These are phyloP conservation scores for Phaonia tiefii DNA, from an alignment of 2,888 invertebrate genomes.

Conservation along the genomic window DNA sequence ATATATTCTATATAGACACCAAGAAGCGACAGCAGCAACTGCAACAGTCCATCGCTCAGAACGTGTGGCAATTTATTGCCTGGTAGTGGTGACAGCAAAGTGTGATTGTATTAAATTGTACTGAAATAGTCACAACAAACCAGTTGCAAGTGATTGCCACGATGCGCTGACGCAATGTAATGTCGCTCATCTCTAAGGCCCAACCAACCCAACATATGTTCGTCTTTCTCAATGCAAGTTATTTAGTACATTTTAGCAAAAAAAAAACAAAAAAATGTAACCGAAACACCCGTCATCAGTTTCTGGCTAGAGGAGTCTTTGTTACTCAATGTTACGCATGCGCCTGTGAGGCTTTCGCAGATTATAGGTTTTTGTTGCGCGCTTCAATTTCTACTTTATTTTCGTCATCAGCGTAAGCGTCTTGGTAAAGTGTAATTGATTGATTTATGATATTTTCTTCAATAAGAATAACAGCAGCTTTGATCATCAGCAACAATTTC, in stretches of 20 bases:
- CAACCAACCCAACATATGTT: too few relatives aligned
- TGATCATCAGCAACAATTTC: slow-evolving; percentile 8
- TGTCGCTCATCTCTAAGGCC: background rate
- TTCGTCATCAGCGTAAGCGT: background rate
- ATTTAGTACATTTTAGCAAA: too few relatives aligned
- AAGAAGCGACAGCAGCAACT: too few relatives aligned
- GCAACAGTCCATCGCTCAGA: background rate
- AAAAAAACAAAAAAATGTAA: too few relatives aligned
- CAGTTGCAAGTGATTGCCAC: slow-evolving; percentile 41
- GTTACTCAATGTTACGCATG: background rate
- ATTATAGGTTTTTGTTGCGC: slow-evolving; percentile 2
- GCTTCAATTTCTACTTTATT: slow-evolving; percentile 9
- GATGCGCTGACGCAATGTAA: background rate
- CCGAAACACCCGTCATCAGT: background rate
- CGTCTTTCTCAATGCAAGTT: too few relatives aligned
- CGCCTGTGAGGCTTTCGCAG: background rate
- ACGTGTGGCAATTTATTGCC: slow-evolving; percentile 63
- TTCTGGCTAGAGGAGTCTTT: background rate
- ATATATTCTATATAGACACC: too few relatives aligned
- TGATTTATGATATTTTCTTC: slow-evolving; percentile 68
- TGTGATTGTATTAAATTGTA: slow-evolving; percentile 56
- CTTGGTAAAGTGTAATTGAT: slow-evolving; percentile 64
- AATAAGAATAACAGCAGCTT: slow-evolving; percentile 36
- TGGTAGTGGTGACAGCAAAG: slow-evolving; percentile 34
- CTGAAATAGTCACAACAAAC: slow-evolving; percentile 43